phyloP scores from a whole-genome alignment of 2,888 invertebrate genomes.

The Parnassius glacialis region DNA sequence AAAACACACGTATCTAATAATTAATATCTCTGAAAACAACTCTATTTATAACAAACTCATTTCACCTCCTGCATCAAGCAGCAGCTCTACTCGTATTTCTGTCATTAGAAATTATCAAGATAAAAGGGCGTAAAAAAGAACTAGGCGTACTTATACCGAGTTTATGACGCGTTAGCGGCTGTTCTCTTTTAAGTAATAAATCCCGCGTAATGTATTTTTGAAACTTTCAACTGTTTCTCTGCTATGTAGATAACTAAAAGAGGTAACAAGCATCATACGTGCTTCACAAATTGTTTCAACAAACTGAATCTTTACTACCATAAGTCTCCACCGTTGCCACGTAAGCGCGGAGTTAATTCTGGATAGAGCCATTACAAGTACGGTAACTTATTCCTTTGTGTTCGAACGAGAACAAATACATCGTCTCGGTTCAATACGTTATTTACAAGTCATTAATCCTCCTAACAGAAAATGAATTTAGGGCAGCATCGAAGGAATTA shows the following conservation, averaged over 20 bases:
- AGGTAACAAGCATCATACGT: conserved; percentile 35
- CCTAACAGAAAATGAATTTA: conserved; percentile 34
- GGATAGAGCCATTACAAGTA: conserved; percentile 35
- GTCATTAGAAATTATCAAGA: conserved; percentile 24
- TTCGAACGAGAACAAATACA: conserved; percentile 36
- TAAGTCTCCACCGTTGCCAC: conserved; percentile 26
- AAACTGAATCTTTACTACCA: conserved; percentile 19
- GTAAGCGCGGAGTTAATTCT: conserved; percentile 41
- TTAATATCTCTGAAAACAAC: no score
- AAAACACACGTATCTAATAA: no score
- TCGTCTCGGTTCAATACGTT: conserved; percentile 32
- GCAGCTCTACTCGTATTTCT: conserved; percentile 17
- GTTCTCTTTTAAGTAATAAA: conserved; percentile 41
- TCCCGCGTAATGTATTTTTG: conserved; percentile 41
- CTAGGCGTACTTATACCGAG: conserved; percentile 27
- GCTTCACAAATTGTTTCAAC: conserved; percentile 35
- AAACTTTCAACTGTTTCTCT: conserved; percentile 35
- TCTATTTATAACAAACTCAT: no score
- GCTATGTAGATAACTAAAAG: conserved; percentile 36
- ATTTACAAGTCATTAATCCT: conserved; percentile 21
- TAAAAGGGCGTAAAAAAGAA: conserved; percentile 19
- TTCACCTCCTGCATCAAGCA: background rate
- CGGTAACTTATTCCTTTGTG: conserved; percentile 15
- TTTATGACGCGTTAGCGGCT: conserved; percentile 36
- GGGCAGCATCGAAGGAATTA: conserved; percentile 27